phyloP scores from a whole-genome alignment of 2,113 vertebrate species.

The Gulo gulo region DNA sequence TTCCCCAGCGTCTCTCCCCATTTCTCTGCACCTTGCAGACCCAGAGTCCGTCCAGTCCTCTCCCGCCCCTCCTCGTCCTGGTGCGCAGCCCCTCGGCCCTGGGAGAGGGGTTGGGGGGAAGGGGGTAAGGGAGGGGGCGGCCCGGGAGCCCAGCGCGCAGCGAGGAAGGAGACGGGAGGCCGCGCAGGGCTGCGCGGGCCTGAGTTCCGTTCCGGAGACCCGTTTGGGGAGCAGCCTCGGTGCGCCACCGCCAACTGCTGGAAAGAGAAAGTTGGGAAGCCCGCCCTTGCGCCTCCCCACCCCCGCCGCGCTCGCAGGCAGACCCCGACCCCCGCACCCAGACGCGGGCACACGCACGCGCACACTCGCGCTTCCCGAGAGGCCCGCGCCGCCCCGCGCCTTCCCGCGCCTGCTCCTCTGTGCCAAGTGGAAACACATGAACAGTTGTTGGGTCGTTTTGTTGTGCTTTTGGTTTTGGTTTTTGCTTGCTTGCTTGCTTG shows the following conservation, averaged over 20 bases:
- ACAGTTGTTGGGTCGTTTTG: background rate
- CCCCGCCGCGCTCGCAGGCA: accelerated
- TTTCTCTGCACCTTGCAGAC: accelerated
- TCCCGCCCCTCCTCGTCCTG: background rate
- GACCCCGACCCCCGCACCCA: accelerated
- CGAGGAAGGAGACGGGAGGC: background rate
- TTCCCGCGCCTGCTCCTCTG: background rate
- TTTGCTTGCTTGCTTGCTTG: background rate
- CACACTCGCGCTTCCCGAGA: background rate
- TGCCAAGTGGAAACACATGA: background rate
- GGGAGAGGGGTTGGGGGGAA: background rate
- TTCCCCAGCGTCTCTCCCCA: background rate
- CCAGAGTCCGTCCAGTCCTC: accelerated
- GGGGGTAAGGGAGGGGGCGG: background rate
- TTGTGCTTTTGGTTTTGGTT: background rate
- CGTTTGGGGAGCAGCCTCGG: background rate
- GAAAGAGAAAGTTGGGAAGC: too few species aligned
- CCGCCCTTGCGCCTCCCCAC: accelerated
- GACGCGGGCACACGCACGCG: accelerated
- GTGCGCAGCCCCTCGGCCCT: accelerated
- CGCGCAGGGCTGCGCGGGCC: too few species aligned
- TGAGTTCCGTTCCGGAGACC: background rate
- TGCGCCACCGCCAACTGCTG: background rate
- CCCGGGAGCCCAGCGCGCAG: accelerated
- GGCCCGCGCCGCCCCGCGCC: background rate